Evolutionary conservation across 1,140 invertebrate species (phyloP), one percentile per base, ranked within the genome.

Genomic region (Drosophila parabipectinata): DNA sequence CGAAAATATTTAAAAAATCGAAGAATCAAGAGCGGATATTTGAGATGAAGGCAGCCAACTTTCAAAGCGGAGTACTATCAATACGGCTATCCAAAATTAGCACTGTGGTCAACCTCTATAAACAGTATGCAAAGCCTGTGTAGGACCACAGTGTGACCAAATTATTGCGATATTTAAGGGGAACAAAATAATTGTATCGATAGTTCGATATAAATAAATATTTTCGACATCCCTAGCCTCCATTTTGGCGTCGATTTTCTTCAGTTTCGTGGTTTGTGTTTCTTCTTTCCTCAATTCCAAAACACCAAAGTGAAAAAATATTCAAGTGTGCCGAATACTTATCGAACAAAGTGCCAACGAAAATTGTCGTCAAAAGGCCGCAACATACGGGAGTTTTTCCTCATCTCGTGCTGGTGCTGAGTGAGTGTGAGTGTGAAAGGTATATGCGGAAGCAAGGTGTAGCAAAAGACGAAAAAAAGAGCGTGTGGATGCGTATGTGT

Each of bases 361-460:
- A 50, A 61, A 24, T 24, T 32, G 26, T 45, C 52, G 18, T 18
- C 34, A 66, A 66, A 66, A 48, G 44, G 34, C 34, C 47, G 60
- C 47, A 63, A 26, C 50, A 67, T 55, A 69, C 51, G 51, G 63
- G 44, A 57, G 63, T 41, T 67, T 48, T 69, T 32, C 44, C 18
- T 14, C 44, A 47, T 47, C 34, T 59, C 47, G 53, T 41, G 30
- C 28, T 58, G 41, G 51, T 47, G 50, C 39, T 30, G 41, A 55
- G 64, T 28, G 32, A 15, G 44, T 47, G 63, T 30, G 34, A 76
- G 28, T 67, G 63, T 67, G 63, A 85, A 80, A 85, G 76, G 78
- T 85, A 81, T 81, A 87, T 87, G 74, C 82, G 78, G 78, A 87
- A 87, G 82, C 82, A 87, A 85, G 81, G 81, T 85, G 80, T 84